Evolutionary conservation across 2,888 invertebrate genomes (phyloP), one percentile per base, ranked within the genome.

Genomic region (Orthosia cruda): DNA sequence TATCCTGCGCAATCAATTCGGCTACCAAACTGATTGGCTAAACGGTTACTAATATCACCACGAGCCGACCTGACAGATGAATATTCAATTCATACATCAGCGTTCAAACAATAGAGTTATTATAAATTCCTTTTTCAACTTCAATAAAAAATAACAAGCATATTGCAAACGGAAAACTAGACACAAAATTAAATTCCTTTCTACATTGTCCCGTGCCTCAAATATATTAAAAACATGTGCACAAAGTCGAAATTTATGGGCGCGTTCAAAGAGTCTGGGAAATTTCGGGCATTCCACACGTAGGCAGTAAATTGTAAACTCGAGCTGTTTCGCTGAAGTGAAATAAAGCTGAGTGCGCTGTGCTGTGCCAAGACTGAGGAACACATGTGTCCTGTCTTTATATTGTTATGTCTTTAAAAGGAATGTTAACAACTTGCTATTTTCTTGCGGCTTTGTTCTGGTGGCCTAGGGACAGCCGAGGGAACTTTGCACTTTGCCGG

Each of bases 221-320:
- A 62, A 68, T 32, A 58, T 55, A 79, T 67, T 73, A 73, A 68
- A 78, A 74, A 70, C 69, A 58, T 65, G 68, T 75, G 71, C 49
- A 65, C 55, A 76, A 66, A 71, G 52, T 65, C 59, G 40, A 64
- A 68, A 75, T 80, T 80, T 80, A 80, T 71, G 50, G 52, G 32
- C 47, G 32, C 59, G 72, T 63, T 71, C 55, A 75, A 59, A 70
- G 70, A 64, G 54, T 12, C 50, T 47, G 58, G 40, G 55, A 9
- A 77, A 67, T 71, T 81, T 82, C 40, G 82, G 59, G 70, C 82
- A 81, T 81, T 81, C 81, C 67, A 70, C 82, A 68, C 67, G 82
- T 82, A 62, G 65, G 69, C 69, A 50, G 71, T 80, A 79, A 75
- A 75, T 75, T 58, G 68, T 63, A 54, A 77, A 81, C 67, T 81